Evolutionary conservation across 2,888 invertebrate genomes (phyloP).

Genomic region (Lamellibrachia satsuma): DNA sequence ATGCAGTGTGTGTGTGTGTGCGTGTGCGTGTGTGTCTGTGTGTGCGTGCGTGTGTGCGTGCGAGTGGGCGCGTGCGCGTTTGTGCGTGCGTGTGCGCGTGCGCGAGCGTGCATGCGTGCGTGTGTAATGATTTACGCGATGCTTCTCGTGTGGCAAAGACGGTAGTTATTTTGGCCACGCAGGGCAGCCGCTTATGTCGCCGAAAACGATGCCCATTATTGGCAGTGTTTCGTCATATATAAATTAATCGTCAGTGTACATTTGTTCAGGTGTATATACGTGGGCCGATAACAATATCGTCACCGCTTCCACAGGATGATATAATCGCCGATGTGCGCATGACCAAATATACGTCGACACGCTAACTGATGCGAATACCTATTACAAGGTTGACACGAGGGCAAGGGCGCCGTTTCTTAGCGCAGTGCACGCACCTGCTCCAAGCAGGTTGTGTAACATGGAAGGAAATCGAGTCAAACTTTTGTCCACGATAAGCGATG

Average conservation of each 20-base stretch:
- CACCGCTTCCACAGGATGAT: neutral
- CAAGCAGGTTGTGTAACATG: neutral
- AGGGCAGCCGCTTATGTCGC: too few species aligned
- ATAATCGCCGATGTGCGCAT: neutral
- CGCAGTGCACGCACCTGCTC: conserved; percentile 9
- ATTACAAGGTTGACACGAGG: neutral
- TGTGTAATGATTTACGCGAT: neutral
- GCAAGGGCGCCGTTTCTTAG: neutral
- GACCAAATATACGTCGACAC: neutral
- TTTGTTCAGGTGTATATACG: too few species aligned
- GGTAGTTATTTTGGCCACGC: too few species aligned
- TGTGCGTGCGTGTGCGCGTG: neutral
- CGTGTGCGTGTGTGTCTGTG: neutral
- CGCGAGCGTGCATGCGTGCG: neutral
- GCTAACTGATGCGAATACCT: neutral
- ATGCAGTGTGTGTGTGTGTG: neutral
- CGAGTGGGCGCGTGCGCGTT: neutral
- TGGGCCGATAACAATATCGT: neutral
- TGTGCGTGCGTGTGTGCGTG: neutral
- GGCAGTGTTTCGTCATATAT: too few species aligned
- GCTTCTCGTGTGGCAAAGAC: too few species aligned
- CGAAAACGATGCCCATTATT: too few species aligned
- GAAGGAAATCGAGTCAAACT: neutral
- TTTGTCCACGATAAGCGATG: neutral
- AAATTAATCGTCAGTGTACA: too few species aligned